These are phyloP conservation scores for Drosophila repleta DNA, from an alignment of 1,140 invertebrate genomes.

Conservation along the genomic window DNA sequence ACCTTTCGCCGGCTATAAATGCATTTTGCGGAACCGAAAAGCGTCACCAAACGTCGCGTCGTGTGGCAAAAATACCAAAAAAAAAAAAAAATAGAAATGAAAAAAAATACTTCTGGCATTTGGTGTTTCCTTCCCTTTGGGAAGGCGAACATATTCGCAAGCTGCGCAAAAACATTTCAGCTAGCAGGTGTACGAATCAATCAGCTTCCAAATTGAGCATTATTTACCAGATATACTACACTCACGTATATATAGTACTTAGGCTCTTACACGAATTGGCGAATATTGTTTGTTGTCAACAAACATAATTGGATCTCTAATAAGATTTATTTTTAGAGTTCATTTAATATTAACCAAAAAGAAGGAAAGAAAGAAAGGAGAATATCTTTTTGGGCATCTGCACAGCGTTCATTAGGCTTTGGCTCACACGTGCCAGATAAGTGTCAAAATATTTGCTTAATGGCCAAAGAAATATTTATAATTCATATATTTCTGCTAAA, in stretches of 20 bases:
- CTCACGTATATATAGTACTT: not conserved
- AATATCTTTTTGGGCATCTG: slow-evolving; percentile 9
- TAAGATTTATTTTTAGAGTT: slow-evolving; percentile 4
- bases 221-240: slow-evolving; percentile 25
- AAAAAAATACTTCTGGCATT: slow-evolving; percentile 3
- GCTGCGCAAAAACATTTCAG: slow-evolving; percentile 23
- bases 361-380: not conserved
- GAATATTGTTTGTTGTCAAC: slow-evolving; percentile 8
- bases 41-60: slow-evolving; percentile 50
- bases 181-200: slow-evolving; percentile 50
- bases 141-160: not conserved
- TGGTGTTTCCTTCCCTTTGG: slow-evolving; percentile 1
- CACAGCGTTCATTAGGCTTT: not conserved
- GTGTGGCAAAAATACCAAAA: slow-evolving; percentile 21
- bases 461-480: slow-evolving; percentile 13
- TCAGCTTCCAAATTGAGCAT: slow-evolving; percentile 51
- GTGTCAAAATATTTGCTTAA: slow-evolving; percentile 35
- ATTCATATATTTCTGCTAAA: slow-evolving; percentile 6
- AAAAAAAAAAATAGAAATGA: not conserved
- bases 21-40: slow-evolving; percentile 75
- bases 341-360: slow-evolving; percentile 4
- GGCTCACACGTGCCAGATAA: slow-evolving; percentile 18
- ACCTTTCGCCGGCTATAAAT: slow-evolving; percentile 53
- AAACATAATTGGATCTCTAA: slow-evolving; percentile 13
- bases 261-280: not conserved